A percentile compares a stretch with the other conserved stretches of the same genome.
Conservation (phyloP, 2,888 invertebrate genomes). For the Hypselothyrea guttata region DNA sequence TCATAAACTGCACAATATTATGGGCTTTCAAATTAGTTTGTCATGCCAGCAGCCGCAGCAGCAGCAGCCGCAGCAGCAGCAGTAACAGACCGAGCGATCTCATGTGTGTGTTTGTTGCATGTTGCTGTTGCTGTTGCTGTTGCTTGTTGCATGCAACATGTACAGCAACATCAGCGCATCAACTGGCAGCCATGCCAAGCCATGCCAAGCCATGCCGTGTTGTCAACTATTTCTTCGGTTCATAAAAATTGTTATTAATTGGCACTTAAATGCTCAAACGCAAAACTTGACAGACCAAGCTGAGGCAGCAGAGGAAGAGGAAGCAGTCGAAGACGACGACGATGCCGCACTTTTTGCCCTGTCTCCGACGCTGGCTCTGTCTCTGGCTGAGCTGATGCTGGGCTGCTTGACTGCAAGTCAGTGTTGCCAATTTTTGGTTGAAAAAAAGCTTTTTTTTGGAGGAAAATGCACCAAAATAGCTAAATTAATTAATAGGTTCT, state of each 20-base stretch:
- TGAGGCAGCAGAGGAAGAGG: slow-evolving; percentile 46
- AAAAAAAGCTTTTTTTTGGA: no score
- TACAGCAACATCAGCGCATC: slow-evolving; percentile 41
- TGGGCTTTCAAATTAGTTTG: slow-evolving; percentile 80
- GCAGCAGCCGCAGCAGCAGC: slow-evolving; percentile 7
- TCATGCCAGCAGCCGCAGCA: slow-evolving; percentile 34
- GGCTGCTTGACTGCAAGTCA: slow-evolving; percentile 49
- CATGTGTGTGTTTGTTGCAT: slow-evolving; percentile 32
- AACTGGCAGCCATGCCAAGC: slow-evolving; percentile 18
- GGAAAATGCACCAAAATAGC: no score
- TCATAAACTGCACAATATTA: slow-evolving; percentile 80
- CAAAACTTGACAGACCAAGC: slow-evolving; percentile 79
- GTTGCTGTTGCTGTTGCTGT: slow-evolving; percentile 45
- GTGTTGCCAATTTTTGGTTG: no score
- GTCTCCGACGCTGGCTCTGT: no score
- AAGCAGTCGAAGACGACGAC: slow-evolving; percentile 10
- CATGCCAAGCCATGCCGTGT: slow-evolving; percentile 69
- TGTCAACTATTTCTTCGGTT: slow-evolving; percentile 83
- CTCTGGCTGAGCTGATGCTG: slow-evolving; percentile 53
- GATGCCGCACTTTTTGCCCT: slow-evolving; percentile 47
- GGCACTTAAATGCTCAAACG: slow-evolving; percentile 82
- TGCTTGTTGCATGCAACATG: slow-evolving; percentile 52
- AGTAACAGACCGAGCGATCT: no score
- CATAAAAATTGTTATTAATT: slow-evolving; percentile 83
- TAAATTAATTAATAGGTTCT: no score